Evolutionary conservation across 2,797 vertebrate species (phyloP).

Genomic region (Ceyx erithaca): DNA sequence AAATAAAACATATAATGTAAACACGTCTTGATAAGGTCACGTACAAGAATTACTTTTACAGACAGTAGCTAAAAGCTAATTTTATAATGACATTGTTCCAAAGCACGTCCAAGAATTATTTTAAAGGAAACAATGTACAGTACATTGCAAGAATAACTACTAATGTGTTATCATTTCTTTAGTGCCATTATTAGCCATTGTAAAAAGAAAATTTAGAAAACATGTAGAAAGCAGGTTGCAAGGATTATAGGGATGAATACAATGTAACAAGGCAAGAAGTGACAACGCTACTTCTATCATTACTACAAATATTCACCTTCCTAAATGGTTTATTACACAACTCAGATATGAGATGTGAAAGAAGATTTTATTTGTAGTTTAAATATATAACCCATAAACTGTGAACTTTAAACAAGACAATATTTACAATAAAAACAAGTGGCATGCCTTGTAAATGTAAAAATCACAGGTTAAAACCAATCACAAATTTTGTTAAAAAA

Average conservation of each 20-base stretch:
- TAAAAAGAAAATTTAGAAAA: background rate
- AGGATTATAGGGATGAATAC: background rate
- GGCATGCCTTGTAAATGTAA: background rate
- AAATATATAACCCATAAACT: background rate
- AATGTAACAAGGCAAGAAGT: background rate
- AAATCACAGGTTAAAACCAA: background rate
- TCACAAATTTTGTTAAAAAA: background rate
- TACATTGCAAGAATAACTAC: background rate
- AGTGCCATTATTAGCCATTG: background rate
- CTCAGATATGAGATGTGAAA: background rate
- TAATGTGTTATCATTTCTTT: background rate
- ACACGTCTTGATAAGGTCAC: background rate
- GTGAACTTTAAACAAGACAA: background rate
- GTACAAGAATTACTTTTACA: background rate
- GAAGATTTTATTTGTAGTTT: background rate
- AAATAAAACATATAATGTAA: background rate
- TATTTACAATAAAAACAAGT: background rate
- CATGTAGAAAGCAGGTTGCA: background rate
- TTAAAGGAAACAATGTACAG: background rate
- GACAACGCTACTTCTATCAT: background rate
- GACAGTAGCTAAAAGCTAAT: background rate
- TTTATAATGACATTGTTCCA: background rate
- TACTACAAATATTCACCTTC: background rate
- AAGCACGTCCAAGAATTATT: background rate
- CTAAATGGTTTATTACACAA: background rate